Evolutionary conservation across 1,140 invertebrate species (phyloP).

Genomic region (Harpegnathos saltator): DNA sequence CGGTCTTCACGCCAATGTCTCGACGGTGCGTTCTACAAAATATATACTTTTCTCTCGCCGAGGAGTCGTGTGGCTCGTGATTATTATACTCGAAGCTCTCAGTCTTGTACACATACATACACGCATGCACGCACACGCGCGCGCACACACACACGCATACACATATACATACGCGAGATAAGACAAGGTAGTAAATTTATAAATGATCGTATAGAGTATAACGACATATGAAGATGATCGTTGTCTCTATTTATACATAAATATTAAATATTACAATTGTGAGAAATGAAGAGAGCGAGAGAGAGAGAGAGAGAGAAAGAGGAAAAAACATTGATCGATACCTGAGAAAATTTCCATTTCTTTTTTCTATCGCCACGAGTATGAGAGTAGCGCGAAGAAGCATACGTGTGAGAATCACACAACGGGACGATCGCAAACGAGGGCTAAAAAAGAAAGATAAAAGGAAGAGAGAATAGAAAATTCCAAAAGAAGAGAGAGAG

Average conservation of each 20-base stretch:
- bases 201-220: conserved; percentile 59
- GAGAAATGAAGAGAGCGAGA: conserved; percentile 42
- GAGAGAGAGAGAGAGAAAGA: conserved; percentile 30
- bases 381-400: conserved; percentile 53
- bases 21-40: background rate
- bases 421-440: conserved; percentile 65
- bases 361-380: conserved; percentile 71
- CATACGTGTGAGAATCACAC: conserved; percentile 62
- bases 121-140: too few relatives aligned
- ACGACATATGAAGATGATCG: conserved; percentile 62
- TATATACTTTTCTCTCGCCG: conserved; percentile 51
- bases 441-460: conserved; percentile 55
- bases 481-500: conserved; percentile 59
- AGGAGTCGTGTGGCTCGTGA: conserved; percentile 71
- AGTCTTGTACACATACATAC: conserved; percentile 33
- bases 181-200: conserved; percentile 68
- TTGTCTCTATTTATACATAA: conserved; percentile 77
- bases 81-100: conserved; percentile 68
- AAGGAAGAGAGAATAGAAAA: conserved; percentile 42
- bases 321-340: conserved; percentile 66
- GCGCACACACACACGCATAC: too few relatives aligned
- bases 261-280: conserved; percentile 72
- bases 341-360: conserved; percentile 71
- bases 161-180: conserved; percentile 8
- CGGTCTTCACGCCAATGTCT: too few relatives aligned